Conservation (phyloP, 2,113 vertebrate species). For the Periophthalmodon schlosseri region DNA sequence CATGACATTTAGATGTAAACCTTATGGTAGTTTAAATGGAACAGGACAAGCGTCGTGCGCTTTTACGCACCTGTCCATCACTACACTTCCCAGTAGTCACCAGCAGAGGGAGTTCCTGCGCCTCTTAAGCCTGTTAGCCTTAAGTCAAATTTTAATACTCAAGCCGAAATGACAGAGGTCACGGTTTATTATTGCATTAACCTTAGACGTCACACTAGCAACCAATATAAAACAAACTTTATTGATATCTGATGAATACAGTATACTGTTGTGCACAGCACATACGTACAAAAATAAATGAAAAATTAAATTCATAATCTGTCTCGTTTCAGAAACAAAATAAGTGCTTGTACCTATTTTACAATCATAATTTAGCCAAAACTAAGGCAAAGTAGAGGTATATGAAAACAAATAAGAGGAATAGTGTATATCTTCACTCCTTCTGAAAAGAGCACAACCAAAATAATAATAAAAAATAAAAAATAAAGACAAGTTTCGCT, state of each 20-base stretch:
- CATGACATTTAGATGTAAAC: background rate
- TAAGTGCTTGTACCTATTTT: conserved; percentile 79
- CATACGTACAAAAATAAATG: conserved; percentile 95
- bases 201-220: conserved; percentile 6
- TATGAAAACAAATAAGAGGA: conserved; percentile 76
- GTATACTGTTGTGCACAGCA: conserved; percentile 93
- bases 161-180: background rate
- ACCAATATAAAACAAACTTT: conserved; percentile 79
- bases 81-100: conserved; percentile 12
- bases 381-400: conserved; percentile 85
- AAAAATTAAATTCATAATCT: conserved; percentile 71
- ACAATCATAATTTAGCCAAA: conserved; percentile 79
- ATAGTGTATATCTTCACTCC: conserved; percentile 61
- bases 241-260: conserved; percentile 85
- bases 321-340: conserved; percentile 78
- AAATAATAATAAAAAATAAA: background rate
- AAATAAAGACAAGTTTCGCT: conserved; percentile 32
- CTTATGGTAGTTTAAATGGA: background rate
- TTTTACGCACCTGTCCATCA: conserved; percentile 45
- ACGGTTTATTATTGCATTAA: background rate
- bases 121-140: background rate
- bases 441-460: conserved; percentile 63
- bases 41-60: background rate
- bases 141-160: background rate
- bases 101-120: conserved; percentile 57